Base-by-base conservation (phyloP, 2,888 invertebrate species). In the Idaea straminata region DNA sequence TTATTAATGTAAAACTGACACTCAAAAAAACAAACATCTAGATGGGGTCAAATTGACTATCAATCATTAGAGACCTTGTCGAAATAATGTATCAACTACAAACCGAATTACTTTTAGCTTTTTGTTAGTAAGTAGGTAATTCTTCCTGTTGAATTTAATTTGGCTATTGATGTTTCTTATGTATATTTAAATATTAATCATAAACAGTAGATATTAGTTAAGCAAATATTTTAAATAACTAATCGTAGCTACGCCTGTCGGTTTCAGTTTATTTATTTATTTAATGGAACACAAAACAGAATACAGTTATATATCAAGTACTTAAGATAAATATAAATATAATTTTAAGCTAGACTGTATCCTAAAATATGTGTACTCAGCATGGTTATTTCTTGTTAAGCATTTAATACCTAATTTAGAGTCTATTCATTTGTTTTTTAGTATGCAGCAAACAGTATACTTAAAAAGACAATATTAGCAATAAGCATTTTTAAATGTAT, bases 21-120 rank as follows among this genome's bases (percentile, higher is more conserved):
- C 59, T 16, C 76, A 72, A 62, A 75, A 77, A 80, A 82, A 82
- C 84, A 84, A 84, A 87, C 82, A 83, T 83, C 83, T 79, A 75
- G 78, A 77, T 77, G 76, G 85, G 89, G 88, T 87, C 88, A 87
- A 82, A 80, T 73, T 70, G 72, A 74, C 83, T 72, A 89, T 89
- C 87, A 89, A 88, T 89, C 89, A 87, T 71, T 57, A 57, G 36
- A 68, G 77, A 74, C 87, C 89, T 88, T 87, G 86, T 65, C 59
- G 34, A 34, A 61, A 68, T 62, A 72, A 66, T 57, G 59, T 63
- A 65, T 36, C 63, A 38, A 15, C 67, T 71, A 64, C 66, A 72
- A 68, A 72, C 70, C 64, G 64, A 71, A 65, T 68, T 65, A 71
- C 70, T 69, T 68, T 71, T 71, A 64, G 69, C 69, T 71, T 70